Conservation (phyloP, 2,797 vertebrate species). For the Cottoperca gobio region DNA sequence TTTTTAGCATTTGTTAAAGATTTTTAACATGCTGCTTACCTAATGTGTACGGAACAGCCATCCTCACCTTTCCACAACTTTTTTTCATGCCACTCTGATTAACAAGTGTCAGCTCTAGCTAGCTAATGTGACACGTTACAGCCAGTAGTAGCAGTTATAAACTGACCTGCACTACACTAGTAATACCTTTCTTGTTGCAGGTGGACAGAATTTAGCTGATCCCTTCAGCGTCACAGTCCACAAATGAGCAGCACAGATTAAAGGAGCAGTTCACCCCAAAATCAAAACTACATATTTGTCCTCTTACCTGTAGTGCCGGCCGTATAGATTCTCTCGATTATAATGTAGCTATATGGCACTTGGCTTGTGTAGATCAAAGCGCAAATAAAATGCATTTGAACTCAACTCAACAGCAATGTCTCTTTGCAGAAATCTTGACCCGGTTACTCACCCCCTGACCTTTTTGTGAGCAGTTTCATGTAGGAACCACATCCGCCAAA, state of each 20-base stretch:
- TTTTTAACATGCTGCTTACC: slow-evolving; percentile 14
- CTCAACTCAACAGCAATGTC: too few relatives aligned
- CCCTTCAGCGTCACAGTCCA: not conserved
- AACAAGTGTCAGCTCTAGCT: not conserved
- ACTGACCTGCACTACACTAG: not conserved
- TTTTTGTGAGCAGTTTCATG: too few relatives aligned
- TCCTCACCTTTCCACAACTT: not conserved
- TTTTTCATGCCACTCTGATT: not conserved
- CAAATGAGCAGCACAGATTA: slow-evolving; percentile 4
- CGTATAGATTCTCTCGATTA: too few relatives aligned
- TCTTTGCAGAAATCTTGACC: too few relatives aligned
- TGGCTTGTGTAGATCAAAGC: too few relatives aligned
- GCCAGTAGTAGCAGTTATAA: not conserved
- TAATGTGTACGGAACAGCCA: not conserved
- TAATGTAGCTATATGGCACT: too few relatives aligned
- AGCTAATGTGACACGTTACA: not conserved
- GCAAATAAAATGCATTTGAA: too few relatives aligned
- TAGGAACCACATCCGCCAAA: too few relatives aligned
- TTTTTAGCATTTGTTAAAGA: slow-evolving; percentile 17
- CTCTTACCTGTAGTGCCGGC: too few relatives aligned
- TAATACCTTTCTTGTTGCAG: not conserved
- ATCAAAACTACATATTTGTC: too few relatives aligned
- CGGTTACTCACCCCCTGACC: too few relatives aligned
- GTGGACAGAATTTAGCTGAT: not conserved
- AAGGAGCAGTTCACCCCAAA: not conserved